phyloP scores from a whole-genome alignment of 2,888 invertebrate species.

The Willowsia nigromaculata region DNA sequence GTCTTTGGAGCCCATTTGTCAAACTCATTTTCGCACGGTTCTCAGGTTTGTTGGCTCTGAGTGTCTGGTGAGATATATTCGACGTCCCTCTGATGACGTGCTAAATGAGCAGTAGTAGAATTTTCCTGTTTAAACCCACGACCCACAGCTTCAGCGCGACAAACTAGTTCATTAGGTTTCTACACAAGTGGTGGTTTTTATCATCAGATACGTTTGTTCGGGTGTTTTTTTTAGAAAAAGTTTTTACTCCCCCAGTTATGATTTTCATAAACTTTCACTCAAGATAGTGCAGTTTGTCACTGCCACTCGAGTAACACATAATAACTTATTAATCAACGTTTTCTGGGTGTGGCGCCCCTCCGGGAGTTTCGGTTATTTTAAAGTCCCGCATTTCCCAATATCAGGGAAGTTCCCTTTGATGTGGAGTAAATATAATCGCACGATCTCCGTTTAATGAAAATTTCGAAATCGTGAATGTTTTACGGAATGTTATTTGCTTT shows the following conservation, averaged over 20 bases:
- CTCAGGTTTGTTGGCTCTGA: not conserved
- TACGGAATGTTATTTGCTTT: not conserved
- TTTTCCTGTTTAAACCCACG: no score
- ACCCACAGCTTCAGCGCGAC: no score
- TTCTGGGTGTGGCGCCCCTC: no score
- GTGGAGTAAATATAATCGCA: not conserved
- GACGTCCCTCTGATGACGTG: no score
- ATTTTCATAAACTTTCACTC: no score
- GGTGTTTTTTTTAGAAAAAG: not conserved
- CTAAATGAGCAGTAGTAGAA: not conserved
- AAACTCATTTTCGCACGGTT: not conserved
- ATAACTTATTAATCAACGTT: no score
- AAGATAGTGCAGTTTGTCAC: no score
- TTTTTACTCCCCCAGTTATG: no score
- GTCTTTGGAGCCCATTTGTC: not conserved
- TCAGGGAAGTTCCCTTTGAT: slow-evolving; percentile 4
- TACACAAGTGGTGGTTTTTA: not conserved
- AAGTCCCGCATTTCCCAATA: no score
- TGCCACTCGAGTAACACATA: no score
- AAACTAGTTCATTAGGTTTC: not conserved
- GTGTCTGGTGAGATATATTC: not conserved
- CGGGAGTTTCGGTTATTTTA: no score
- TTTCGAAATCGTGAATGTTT: slow-evolving; percentile 45
- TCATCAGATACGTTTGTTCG: not conserved
- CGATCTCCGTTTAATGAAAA: slow-evolving; percentile 39